Base-by-base conservation (phyloP, 2,888 invertebrate species). In the Meteorus cinctellus region DNA sequence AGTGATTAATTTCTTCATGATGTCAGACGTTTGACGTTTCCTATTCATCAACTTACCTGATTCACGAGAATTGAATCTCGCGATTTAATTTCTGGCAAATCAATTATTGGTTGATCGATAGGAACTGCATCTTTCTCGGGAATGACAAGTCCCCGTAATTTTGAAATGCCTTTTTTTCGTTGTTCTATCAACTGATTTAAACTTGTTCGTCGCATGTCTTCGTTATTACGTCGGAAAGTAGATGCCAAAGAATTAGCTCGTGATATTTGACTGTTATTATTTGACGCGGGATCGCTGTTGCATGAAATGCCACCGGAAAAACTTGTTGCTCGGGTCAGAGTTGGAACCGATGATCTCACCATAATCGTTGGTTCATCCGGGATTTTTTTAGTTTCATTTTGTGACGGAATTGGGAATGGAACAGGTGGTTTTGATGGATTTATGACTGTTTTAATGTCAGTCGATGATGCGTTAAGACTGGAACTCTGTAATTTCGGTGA, bases 91-190 rank as follows among this genome's bases (percentile, higher is more conserved):
- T 95, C 95, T 1, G 96, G 96, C 84, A 97, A 90, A 90, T 96
- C 95, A 67, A 94, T 91, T 71, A 94, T 92, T 51, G 93, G 92
- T 27, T 93, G 93, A 74, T 90, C 82, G 77, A 89, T 79, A 3
- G 90, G 88, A 80, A 92, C 91, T 31, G 91, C 89, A 16, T 92
- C 91, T 78, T 92, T 92, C 84, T 97, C 96, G 4, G 97, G 97
- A 86, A 97, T 97, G 45, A 96, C 95, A 83, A 97, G 90, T n/a
- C 96, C 97, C 85, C 96, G 92, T 77, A 97, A 90, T 89, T 96
- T 97, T 2, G 96, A 95, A 90, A 96, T 93, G 27, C 95, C 95
- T 85, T 94, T 94, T 81, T 94, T 93, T 74, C 96, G 92, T 87
- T 96, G 96, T 89, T 96, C 96, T 82, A 95, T 92, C 81, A 96